Evolutionary conservation across 92 coral and sea anemone species (phyloP).

Genomic region (Blastomussa wellsi): DNA sequence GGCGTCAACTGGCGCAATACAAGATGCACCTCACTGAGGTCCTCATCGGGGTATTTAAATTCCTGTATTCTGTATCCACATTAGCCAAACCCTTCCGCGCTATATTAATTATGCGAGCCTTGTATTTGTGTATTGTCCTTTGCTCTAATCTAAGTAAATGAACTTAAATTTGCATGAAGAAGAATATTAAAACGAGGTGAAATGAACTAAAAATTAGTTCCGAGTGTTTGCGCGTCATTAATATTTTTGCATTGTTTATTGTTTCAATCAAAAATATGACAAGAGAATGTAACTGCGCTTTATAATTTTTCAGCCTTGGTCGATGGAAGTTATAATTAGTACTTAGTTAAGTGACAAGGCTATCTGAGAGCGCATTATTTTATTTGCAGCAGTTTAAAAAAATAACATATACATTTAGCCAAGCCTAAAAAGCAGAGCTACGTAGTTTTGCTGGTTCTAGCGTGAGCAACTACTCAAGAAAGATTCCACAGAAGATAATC

Average conservation of each 20-base stretch:
- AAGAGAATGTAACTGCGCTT: background rate
- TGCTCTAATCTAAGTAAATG: background rate
- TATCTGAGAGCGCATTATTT: background rate
- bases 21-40: background rate
- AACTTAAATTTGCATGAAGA: slow-evolving; percentile 25
- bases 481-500: too few species aligned
- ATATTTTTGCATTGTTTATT: background rate
- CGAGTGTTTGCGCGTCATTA: background rate
- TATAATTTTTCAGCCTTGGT: background rate
- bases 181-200: background rate
- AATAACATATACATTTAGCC: too few species aligned
- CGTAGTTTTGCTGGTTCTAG: too few species aligned
- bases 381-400: background rate
- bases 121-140: background rate
- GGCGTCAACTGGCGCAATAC: background rate
- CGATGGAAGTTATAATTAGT: too few species aligned
- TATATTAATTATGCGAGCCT: background rate
- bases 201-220: slow-evolving; percentile 1
- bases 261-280: background rate
- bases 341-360: background rate
- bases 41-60: background rate
- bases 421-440: too few species aligned
- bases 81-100: background rate
- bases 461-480: too few species aligned
- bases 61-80: background rate